These are phyloP conservation scores for Drosophila greeni DNA, from an alignment of 2,888 invertebrate genomes.

Conservation along the genomic window DNA sequence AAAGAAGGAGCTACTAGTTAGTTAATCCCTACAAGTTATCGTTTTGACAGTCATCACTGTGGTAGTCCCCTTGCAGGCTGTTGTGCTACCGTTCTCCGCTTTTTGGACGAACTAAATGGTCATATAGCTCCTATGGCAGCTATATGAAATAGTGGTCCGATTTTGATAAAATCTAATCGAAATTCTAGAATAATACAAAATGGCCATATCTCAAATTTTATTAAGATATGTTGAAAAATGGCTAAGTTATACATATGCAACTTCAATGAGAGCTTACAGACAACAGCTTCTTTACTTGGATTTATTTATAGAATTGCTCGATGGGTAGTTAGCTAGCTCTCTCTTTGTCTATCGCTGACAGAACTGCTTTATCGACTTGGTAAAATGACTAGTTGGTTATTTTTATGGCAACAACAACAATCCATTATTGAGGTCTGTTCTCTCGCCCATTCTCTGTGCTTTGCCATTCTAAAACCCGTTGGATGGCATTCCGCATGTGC, in stretches of 20 bases:
- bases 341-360: background rate
- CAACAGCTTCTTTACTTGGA: conserved; percentile 21
- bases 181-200: too few relatives aligned
- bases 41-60: conserved; percentile 1
- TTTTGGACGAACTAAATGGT: too few relatives aligned
- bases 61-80: background rate
- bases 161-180: too few relatives aligned
- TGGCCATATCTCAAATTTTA: too few relatives aligned
- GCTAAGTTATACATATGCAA: too few relatives aligned
- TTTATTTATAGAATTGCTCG: conserved; percentile 41
- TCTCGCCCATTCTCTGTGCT: conserved; percentile 14
- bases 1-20: background rate
- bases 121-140: too few relatives aligned
- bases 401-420: conserved; percentile 39
- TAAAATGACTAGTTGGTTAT: conserved; percentile 44
- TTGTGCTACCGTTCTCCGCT: conserved; percentile 6
- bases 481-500: conserved; percentile 60
- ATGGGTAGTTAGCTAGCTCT: background rate
- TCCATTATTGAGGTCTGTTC: conserved; percentile 12
- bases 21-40: background rate
- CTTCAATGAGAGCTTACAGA: conserved; percentile 10
- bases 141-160: too few relatives aligned
- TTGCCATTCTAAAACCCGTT: conserved; percentile 58
- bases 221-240: too few relatives aligned
- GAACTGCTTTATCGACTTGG: conserved; percentile 32